Base-by-base conservation (phyloP, 2,113 vertebrate genomes). In the Anguilla rostrata region DNA sequence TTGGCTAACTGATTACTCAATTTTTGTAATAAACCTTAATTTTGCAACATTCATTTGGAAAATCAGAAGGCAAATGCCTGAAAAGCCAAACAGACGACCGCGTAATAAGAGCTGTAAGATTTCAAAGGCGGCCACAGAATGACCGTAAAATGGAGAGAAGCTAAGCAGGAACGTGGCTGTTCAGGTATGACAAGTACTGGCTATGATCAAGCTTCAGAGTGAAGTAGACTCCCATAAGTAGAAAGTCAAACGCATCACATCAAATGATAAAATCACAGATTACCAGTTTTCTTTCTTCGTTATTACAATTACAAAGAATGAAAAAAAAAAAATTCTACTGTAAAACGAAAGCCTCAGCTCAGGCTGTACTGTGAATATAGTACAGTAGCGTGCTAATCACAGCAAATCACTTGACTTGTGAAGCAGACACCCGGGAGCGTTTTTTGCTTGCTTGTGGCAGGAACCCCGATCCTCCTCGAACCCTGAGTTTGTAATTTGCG, bases 51-150 rank as follows among this genome's bases (percentile, higher is more conserved):
- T 89, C 87, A 86, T 90, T 90, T 86, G 60, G 92, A 89, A 93
- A 95, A 95, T 94, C 90, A 93, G 91, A 92, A 90, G 88, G 88
- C 83, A 83, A 93, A 84, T 80, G 90, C 92, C 82, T 86, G 89
- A 92, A 93, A 91, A 93, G 75, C 91, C 89, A 94, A 93, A 94
- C 89, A 93, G 81, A 86, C 89, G 41, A 92, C 93, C 91, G 84
- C 93, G 89, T 94, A 95, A 94, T 94, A 93, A 94, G 92, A 94
- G 93, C 94, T 93, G 93, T 90, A 90, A 90, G 87, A 86, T 92
- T 91, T 88, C 90, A 89, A 83, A 86, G 83, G 89, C 91, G 88
- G 91, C 92, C 91, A 88, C 92, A 92, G 88, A 29, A 40, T 88
- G 89, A 87, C 92, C 88, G 90, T 94, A 90, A 92, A 93, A 91